Conservation (phyloP, 2,797 vertebrate genomes). For the Acomys russatus region DNA sequence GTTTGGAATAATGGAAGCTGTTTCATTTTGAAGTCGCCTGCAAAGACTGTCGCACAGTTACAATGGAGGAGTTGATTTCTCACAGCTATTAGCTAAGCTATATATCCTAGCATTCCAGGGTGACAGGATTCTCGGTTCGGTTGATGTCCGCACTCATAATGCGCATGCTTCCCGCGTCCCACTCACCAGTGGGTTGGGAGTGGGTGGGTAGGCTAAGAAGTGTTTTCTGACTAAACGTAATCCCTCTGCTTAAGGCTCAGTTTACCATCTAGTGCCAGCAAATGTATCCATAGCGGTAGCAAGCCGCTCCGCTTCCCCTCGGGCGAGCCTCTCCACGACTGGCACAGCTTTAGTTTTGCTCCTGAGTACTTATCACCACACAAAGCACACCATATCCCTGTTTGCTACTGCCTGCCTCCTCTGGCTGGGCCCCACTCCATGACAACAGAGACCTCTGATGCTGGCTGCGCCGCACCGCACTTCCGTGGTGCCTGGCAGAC, state of each 20-base stretch:
- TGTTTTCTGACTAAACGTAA: not conserved
- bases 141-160: not conserved
- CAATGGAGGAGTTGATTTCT: constrained; percentile 41
- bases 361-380: not conserved
- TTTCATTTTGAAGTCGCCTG: constrained; percentile 74
- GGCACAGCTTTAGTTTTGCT: not conserved
- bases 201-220: not conserved
- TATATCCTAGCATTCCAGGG: not conserved
- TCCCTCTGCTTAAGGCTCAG: not conserved
- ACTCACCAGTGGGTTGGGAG: not conserved
- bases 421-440: not conserved
- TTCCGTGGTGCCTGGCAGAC: not conserved
- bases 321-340: no score
- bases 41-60: constrained; percentile 49
- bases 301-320: no score
- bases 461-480: not conserved
- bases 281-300: not conserved
- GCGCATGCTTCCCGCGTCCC: not conserved
- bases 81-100: constrained; percentile 47
- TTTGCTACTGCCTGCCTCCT: not conserved
- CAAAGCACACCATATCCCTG: not conserved
- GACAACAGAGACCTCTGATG: not conserved
- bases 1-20: constrained; percentile 68
- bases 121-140: not conserved
- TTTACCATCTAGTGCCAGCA: not conserved